Evolutionary conservation across 2,888 invertebrate species (phyloP).

Genomic region (Macaria notata): DNA sequence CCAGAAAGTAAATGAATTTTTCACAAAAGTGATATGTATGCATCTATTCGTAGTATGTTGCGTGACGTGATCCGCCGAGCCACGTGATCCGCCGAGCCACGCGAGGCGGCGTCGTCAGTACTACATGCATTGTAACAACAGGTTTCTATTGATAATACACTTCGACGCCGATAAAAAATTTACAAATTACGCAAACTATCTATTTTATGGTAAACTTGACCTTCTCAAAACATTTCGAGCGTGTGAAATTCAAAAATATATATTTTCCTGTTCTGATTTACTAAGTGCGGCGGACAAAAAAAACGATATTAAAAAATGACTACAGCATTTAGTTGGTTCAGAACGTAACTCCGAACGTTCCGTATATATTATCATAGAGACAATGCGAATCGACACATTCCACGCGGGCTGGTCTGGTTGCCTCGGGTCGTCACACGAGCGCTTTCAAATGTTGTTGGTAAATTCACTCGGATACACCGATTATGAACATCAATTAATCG

Average conservation of each 20-base stretch:
- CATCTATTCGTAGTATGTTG: no score
- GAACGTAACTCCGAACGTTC: constrained; percentile 18
- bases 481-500: no score
- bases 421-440: constrained; percentile 12
- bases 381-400: constrained; percentile 28
- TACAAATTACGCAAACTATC: no score
- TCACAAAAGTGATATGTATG: constrained; percentile 19
- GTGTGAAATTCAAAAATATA: no score
- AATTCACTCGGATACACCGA: no score
- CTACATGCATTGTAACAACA: no score
- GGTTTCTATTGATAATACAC: no score
- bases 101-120: no score
- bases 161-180: no score
- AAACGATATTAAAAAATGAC: background rate
- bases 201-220: background rate
- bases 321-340: background rate
- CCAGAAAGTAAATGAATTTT: constrained; percentile 5
- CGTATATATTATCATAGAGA: constrained; percentile 31
- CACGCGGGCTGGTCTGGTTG: constrained; percentile 21
- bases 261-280: constrained; percentile 1
- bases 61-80: no score
- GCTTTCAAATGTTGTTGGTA: no score
- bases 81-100: no score
- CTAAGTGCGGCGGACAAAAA: background rate
- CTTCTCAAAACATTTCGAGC: background rate